Percentiles rank a stretch among this genome's conserved stretches.
These are phyloP conservation scores for Oreonectes daqikongensis DNA, from an alignment of 2,797 vertebrate genomes.

Conservation along the genomic window DNA sequence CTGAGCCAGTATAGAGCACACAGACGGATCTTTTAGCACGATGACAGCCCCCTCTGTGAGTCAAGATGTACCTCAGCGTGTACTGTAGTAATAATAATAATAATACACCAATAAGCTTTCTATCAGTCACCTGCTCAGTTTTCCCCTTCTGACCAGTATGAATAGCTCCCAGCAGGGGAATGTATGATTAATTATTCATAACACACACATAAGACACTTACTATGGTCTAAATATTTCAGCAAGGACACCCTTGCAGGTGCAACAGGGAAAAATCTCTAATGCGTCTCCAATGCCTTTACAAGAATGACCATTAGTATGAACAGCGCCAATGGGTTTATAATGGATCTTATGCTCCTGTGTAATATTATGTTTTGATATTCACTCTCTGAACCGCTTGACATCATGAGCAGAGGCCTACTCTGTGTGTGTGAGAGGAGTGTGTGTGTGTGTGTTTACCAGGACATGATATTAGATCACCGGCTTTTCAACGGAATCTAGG, in stretches of 20 bases:
- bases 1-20: slow-evolving; percentile 23
- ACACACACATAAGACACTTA: slow-evolving; percentile 41
- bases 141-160: slow-evolving; percentile 28
- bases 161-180: slow-evolving; percentile 38
- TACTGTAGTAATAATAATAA: slow-evolving; percentile 25
- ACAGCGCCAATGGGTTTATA: slow-evolving; percentile 3
- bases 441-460: slow-evolving; percentile 10
- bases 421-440: background rate
- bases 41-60: slow-evolving; percentile 17
- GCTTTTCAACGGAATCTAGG: slow-evolving; percentile 36
- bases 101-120: slow-evolving; percentile 44
- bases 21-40: slow-evolving; percentile 19
- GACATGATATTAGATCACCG: slow-evolving; percentile 18
- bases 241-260: slow-evolving; percentile 36
- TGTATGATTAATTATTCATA: slow-evolving; percentile 35
- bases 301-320: background rate
- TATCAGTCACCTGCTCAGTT: slow-evolving; percentile 31
- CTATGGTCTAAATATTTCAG: slow-evolving; percentile 63
- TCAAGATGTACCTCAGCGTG: slow-evolving; percentile 17
- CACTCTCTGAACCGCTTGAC: background rate
- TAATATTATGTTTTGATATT: background rate
- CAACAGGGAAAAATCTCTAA: slow-evolving; percentile 15
- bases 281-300: slow-evolving; percentile 6
- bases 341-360: background rate
- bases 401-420: background rate